Base-by-base conservation (phyloP, 2,797 vertebrate species). In the Rhynchonycteris naso region DNA sequence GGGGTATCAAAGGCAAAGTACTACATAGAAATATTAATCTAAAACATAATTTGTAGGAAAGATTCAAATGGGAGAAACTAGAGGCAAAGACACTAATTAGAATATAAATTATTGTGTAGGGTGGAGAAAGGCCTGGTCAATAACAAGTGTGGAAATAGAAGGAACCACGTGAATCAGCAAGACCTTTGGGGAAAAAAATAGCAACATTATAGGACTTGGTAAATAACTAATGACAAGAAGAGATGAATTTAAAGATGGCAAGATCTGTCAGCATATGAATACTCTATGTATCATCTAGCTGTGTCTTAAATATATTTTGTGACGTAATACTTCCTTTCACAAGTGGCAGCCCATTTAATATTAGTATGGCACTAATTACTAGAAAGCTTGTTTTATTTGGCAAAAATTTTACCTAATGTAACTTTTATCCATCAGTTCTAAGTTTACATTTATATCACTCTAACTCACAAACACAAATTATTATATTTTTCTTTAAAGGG, bases 1-100 rank as follows among this genome's bases (percentile, higher is more conserved):
- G 43, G 10, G 14, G 0, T 75, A 68, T 94, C 65, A 59, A 87
- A 87, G 26, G 43, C 50, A 93, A 86, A 80, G 18, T 71, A 43
- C 80, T 54, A 47, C 59, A 33, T 7, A 66, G 54, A 13, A 65
- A 91, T 65, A 54, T 88, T 92, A 88, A 68, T 78, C 47, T 56
- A 61, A 93, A 85, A 54, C 33, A 87, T 75, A 95, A 87, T 93
- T 90, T 87, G 15, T 79, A 66, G 28, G 24, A 87, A 58, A 86
- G 6, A 91, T 54, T 84, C 35, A 86, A 93, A 52, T n/a, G 30
- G 38, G 26, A 89, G n/a, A 91, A 71, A n/a, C 4, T 12, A 87
- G 30, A 85, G n/a, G 19, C 33, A 30, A 87, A n/a, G 72, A 61
- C 2, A 30, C 11, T 30, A 84, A 56, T 30, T n/a, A 59, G 47